A percentile compares a stretch with the other conserved stretches of the same genome.
phyloP scores from a whole-genome alignment of 2,797 vertebrate species.

The Micromesistius poutassou region DNA sequence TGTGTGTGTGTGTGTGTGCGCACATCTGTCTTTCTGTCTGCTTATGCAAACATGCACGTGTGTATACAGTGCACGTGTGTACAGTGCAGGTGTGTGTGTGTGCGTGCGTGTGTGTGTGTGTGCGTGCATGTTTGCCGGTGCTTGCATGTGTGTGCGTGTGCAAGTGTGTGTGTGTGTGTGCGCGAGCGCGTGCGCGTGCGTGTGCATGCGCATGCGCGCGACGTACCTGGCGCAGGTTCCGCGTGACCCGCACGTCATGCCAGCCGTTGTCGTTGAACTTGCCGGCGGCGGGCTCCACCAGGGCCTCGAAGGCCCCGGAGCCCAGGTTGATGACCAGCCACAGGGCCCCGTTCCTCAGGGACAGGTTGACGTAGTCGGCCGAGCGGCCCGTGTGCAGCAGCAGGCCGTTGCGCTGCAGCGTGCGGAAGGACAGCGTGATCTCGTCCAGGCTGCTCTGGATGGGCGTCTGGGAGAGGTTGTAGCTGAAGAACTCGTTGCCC shows the following conservation, averaged over 20 bases:
- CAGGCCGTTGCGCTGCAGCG: slow-evolving; percentile 88
- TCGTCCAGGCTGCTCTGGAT: slow-evolving; percentile 97
- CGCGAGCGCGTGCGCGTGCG: not conserved
- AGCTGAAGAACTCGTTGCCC: slow-evolving; percentile 97
- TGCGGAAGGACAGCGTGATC: slow-evolving; percentile 93
- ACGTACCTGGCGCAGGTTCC: slow-evolving; percentile 93
- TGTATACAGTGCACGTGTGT: not conserved
- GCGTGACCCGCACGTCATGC: slow-evolving; percentile 90
- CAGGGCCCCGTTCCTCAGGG: slow-evolving; percentile 88
- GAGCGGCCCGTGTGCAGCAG: slow-evolving; percentile 94
- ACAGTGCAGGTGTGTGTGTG: not conserved
- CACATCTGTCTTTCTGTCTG: too few relatives aligned
- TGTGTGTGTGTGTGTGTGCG: not conserved
- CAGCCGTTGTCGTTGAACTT: slow-evolving; percentile 91
- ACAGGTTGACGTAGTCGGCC: slow-evolving; percentile 93
- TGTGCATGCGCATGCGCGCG: not conserved
- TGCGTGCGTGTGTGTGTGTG: not conserved
- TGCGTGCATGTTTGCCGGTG: too few relatives aligned
- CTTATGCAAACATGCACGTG: not conserved
- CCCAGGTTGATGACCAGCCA: slow-evolving; percentile 97
- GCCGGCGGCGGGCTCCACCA: slow-evolving; percentile 89
- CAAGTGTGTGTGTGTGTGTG: not conserved
- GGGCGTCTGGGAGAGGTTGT: slow-evolving; percentile 91
- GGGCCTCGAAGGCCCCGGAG: slow-evolving; percentile 92
- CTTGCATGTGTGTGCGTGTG: too few relatives aligned